Conservation (phyloP, 2,888 invertebrate genomes). For the Lucinisca nassula region DNA sequence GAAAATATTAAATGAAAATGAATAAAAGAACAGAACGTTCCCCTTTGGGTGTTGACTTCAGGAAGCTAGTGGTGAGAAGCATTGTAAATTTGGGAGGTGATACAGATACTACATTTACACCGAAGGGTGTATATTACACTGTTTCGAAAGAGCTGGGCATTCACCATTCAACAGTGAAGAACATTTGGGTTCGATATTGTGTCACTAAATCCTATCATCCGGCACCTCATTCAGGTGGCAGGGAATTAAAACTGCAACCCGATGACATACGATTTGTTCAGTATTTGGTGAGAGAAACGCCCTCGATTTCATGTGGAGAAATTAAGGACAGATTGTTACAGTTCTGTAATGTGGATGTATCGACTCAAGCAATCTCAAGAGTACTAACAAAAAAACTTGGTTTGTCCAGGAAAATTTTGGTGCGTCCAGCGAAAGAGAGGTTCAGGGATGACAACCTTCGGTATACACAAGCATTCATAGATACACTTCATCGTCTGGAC, state of each 20-base stretch:
- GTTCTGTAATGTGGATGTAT: neutral
- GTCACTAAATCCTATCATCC: neutral
- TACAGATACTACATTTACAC: too few relatives aligned
- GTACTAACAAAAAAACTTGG: neutral
- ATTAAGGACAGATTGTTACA: neutral
- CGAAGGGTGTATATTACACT: neutral
- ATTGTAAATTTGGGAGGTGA: neutral
- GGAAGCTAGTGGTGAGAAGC: neutral
- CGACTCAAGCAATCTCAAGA: neutral
- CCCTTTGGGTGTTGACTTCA: neutral
- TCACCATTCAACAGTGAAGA: neutral
- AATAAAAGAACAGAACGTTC: neutral
- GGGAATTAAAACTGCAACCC: too few relatives aligned
- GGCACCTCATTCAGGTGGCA: neutral
- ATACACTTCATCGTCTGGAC: neutral
- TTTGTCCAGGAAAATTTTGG: neutral
- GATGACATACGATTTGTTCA: too few relatives aligned
- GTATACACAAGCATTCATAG: conserved; percentile 16
- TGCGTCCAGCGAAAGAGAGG: neutral
- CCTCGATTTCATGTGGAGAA: neutral
- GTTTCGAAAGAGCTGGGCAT: neutral
- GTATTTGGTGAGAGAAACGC: neutral
- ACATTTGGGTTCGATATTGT: neutral
- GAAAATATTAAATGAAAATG: neutral
- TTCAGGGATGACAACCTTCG: neutral